These are phyloP conservation scores for Neuroscelio doddi DNA, from an alignment of 2,888 invertebrate genomes.

Conservation along the genomic window DNA sequence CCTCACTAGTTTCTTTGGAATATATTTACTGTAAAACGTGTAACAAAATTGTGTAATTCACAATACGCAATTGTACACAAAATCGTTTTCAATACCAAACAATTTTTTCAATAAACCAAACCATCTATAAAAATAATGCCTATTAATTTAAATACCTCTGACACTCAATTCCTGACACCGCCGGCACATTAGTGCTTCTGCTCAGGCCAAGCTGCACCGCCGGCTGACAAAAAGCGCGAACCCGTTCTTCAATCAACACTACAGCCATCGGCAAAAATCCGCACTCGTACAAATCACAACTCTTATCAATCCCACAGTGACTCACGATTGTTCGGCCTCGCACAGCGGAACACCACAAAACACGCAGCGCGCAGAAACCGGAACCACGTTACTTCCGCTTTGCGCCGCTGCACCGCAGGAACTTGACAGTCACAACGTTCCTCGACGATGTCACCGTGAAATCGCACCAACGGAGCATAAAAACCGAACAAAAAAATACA, in stretches of 20 bases:
- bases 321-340: neutral
- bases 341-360: neutral
- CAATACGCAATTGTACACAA: too few relatives aligned
- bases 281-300: neutral
- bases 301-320: conserved; percentile 8
- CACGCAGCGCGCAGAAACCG: conserved; percentile 37
- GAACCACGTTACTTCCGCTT: conserved; percentile 30
- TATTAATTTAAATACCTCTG: neutral
- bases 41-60: too few relatives aligned
- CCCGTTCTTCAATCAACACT: neutral
- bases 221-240: neutral
- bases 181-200: conserved; percentile 1
- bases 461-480: too few relatives aligned
- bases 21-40: too few relatives aligned
- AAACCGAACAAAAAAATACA: too few relatives aligned
- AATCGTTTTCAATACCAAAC: too few relatives aligned
- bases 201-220: too few relatives aligned
- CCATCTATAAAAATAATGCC: too few relatives aligned
- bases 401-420: neutral
- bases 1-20: too few relatives aligned
- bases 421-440: too few relatives aligned
- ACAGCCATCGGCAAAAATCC: conserved; percentile 1
- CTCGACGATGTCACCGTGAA: too few relatives aligned
- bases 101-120: too few relatives aligned
- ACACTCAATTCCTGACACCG: neutral